Evolutionary conservation across 35 echinoderm and acorn worm genomes (phyloP).

Genomic region (Ophioderma brevispina): DNA sequence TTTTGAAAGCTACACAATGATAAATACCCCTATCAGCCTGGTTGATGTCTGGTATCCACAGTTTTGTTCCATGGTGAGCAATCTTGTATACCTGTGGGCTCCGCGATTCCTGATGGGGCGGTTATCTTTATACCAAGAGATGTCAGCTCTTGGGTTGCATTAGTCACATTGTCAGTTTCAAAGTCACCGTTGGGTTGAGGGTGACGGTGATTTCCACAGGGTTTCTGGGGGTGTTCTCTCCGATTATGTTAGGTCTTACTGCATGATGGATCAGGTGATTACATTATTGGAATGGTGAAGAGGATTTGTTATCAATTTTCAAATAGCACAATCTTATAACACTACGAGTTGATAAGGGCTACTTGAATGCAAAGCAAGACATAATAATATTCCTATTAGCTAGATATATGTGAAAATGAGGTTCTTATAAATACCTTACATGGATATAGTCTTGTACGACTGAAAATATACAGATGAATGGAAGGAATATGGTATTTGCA

Average conservation of each 20-base stretch:
- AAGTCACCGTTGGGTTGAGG: constrained; percentile 29
- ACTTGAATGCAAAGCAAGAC: no score
- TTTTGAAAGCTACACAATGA: constrained; percentile 81
- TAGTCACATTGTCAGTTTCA: constrained; percentile 88
- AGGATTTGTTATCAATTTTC: no score
- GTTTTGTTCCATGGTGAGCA: background rate
- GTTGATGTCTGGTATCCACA: constrained; percentile 63
- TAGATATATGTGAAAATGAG: no score
- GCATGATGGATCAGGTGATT: no score
- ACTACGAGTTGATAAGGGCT: no score
- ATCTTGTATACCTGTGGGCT: constrained; percentile 25
- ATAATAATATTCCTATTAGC: no score
- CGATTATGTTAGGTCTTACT: constrained; percentile 82
- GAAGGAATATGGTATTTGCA: no score
- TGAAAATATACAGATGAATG: no score
- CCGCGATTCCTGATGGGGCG: constrained; percentile 17
- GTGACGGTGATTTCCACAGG: constrained; percentile 35
- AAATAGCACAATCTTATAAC: no score
- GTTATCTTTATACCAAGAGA: constrained; percentile 63
- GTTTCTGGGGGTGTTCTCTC: constrained; percentile 72
- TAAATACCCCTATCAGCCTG: constrained; percentile 70
- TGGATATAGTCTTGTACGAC: no score
- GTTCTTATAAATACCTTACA: no score
- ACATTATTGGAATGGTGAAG: no score
- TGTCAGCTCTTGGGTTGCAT: constrained; percentile 74